These are phyloP conservation scores for Atlantisia rogersi DNA, from an alignment of 2,113 vertebrate genomes.

Conservation along the genomic window DNA sequence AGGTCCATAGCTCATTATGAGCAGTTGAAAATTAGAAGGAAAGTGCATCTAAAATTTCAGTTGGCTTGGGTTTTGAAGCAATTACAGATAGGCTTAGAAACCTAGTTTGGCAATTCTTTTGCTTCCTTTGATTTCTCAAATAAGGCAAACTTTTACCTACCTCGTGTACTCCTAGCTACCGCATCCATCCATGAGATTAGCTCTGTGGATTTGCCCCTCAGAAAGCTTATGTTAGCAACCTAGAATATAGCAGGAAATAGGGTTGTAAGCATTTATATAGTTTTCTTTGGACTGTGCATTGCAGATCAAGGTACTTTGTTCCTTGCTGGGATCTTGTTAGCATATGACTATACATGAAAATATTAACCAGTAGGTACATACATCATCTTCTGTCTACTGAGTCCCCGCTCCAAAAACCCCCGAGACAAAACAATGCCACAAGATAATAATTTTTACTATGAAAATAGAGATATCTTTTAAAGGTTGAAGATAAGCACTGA, in stretches of 20 bases:
- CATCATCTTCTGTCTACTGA: neutral
- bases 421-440: neutral
- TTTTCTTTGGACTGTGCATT: neutral
- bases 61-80: neutral
- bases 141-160: neutral
- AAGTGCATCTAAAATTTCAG: neutral
- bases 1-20: neutral
- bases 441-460: neutral
- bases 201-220: neutral
- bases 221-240: neutral
- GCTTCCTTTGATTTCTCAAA: neutral
- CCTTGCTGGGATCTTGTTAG: neutral
- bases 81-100: neutral
- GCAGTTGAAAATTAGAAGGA: neutral
- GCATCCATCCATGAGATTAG: neutral
- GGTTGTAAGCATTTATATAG: neutral
- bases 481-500: neutral
- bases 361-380: neutral
- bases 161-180: neutral
- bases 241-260: neutral
- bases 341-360: neutral
- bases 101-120: neutral
- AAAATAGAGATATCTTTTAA: neutral
- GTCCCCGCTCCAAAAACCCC: neutral
- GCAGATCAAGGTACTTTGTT: neutral